phyloP scores from a whole-genome alignment of 2,113 vertebrate species.

The Esox niger region DNA sequence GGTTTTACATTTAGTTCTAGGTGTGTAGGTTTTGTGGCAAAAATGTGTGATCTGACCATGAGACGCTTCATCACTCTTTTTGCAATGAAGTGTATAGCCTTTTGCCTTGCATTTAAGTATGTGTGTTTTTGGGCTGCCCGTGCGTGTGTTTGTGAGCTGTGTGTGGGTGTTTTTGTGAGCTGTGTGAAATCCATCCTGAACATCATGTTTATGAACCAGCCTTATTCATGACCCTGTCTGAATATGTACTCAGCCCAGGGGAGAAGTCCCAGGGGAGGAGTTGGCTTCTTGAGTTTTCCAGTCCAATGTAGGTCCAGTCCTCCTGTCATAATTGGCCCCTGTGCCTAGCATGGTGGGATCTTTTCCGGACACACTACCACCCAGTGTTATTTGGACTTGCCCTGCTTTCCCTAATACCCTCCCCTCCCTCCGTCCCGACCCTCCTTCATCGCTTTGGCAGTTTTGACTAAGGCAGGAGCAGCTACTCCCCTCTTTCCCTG shows the following conservation, averaged over 20 bases:
- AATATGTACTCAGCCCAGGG: background rate
- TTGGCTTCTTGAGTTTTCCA: background rate
- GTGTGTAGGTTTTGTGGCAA: too few species aligned
- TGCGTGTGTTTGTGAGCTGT: constrained; percentile 13
- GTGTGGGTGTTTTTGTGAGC: constrained; percentile 8
- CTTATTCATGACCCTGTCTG: background rate
- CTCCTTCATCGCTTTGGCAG: background rate
- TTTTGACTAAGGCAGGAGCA: background rate
- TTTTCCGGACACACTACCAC: background rate
- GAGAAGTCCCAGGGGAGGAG: background rate
- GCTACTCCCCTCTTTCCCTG: background rate
- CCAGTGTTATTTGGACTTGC: background rate
- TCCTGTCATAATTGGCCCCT: background rate
- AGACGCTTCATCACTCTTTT: too few species aligned
- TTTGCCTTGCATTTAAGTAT: too few species aligned
- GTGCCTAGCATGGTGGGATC: background rate
- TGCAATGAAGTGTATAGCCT: too few species aligned
- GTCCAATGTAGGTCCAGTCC: background rate
- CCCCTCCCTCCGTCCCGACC: background rate
- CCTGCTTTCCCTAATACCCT: background rate
- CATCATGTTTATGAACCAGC: too few species aligned
- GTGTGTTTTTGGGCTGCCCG: too few species aligned
- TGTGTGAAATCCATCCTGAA: too few species aligned
- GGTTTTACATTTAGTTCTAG: too few species aligned
- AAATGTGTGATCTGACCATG: too few species aligned